These are phyloP conservation scores for Molanna angustata DNA, from an alignment of 2,888 invertebrate genomes.

Conservation along the genomic window DNA sequence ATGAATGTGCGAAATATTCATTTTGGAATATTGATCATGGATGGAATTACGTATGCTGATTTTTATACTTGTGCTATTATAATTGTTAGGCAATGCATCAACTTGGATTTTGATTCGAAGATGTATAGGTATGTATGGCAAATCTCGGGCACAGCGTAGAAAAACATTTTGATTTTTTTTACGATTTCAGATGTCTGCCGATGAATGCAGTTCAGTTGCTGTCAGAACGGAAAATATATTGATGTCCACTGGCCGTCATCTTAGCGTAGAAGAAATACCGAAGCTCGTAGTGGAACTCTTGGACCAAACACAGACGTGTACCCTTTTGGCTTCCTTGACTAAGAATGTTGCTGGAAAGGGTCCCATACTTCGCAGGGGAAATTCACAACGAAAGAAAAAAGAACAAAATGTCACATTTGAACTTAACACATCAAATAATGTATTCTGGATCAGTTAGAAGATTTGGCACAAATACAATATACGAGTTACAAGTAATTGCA, in stretches of 20 bases:
- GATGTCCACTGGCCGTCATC: slow-evolving; percentile 7
- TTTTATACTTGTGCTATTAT: too few species aligned
- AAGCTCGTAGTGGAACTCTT: slow-evolving; percentile 15
- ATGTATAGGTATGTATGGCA: too few species aligned
- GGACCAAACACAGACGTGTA: slow-evolving; percentile 10
- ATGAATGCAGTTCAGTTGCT: slow-evolving; percentile 17
- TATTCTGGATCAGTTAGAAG: slow-evolving; percentile 8
- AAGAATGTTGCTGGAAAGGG: background rate
- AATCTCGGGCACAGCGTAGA: too few species aligned
- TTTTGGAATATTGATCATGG: too few species aligned
- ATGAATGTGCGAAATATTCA: too few species aligned
- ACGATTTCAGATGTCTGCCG: slow-evolving; percentile 18
- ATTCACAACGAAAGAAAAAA: background rate
- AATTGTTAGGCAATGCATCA: background rate
- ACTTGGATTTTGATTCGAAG: background rate
- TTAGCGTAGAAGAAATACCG: slow-evolving; percentile 16
- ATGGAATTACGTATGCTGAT: too few species aligned
- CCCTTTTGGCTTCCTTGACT: slow-evolving; percentile 3
- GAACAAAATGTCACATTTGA: slow-evolving; percentile 6
- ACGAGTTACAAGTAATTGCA: too few species aligned
- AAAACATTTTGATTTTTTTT: background rate
- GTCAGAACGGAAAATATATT: slow-evolving; percentile 12
- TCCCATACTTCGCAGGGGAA: background rate
- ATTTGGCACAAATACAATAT: too few species aligned
- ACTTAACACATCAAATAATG: background rate